Percentiles rank a stretch among this genome's conserved stretches.
These are phyloP conservation scores for Lagria hirta DNA, from an alignment of 2,888 invertebrate species.

Conservation along the genomic window DNA sequence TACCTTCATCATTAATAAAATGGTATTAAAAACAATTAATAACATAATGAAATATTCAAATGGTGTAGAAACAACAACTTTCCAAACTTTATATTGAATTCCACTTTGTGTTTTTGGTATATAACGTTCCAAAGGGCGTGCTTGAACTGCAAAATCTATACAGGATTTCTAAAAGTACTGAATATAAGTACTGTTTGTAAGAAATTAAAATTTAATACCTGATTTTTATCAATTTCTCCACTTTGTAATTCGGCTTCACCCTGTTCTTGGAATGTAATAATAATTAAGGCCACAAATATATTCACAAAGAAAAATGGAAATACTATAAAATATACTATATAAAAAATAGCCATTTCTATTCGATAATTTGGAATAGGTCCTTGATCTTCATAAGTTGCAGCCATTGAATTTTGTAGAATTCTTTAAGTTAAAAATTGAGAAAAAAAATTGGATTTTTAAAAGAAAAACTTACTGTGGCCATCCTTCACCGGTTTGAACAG, in stretches of 20 bases:
- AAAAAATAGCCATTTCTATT: slow-evolving; percentile 99
- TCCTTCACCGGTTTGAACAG: slow-evolving; percentile 99
- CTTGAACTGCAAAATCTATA: slow-evolving; percentile 99
- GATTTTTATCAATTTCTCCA: slow-evolving; percentile 99
- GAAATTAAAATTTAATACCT: slow-evolving; percentile 65
- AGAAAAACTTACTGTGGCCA: slow-evolving; percentile 83
- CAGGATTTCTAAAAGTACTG: slow-evolving; percentile 91
- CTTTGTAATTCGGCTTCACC: slow-evolving; percentile 99
- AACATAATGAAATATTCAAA: slow-evolving; percentile 99
- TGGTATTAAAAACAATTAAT: slow-evolving; percentile 97
- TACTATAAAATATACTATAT: slow-evolving; percentile 99
- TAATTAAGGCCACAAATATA: slow-evolving; percentile 99
- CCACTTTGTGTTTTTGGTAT: slow-evolving; percentile 98
- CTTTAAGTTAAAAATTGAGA: slow-evolving; percentile 63
- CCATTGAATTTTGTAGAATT: slow-evolving; percentile 99
- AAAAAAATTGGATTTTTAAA: slow-evolving; percentile 6
- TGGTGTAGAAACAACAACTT: slow-evolving; percentile 95
- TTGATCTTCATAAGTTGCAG: slow-evolving; percentile 95
- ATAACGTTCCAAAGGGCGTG: slow-evolving; percentile 95
- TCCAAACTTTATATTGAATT: slow-evolving; percentile 98
- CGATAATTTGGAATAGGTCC: slow-evolving; percentile 99
- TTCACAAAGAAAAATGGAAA: slow-evolving; percentile 99
- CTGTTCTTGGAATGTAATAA: slow-evolving; percentile 99
- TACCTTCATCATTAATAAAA: slow-evolving; percentile 99
- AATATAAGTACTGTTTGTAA: background rate